Conservation (phyloP, 2,113 vertebrate species). For the Pholis gunnellus region DNA sequence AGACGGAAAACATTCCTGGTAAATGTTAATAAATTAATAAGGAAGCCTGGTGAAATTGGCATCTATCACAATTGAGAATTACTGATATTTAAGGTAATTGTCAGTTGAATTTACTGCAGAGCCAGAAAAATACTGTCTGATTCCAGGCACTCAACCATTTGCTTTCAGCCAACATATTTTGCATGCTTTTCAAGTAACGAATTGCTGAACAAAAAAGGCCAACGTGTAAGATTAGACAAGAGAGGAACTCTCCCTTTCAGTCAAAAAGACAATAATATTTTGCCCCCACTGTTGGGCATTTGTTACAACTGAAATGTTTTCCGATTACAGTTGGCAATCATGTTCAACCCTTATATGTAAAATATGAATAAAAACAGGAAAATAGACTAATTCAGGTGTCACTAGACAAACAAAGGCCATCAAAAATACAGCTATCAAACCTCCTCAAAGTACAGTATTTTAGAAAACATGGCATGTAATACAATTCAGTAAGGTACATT, state of each 20-base stretch:
- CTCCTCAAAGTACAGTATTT: slow-evolving; percentile 61
- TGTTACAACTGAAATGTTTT: slow-evolving; percentile 14
- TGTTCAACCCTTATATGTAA: slow-evolving; percentile 3
- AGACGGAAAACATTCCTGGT: not conserved
- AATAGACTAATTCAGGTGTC: slow-evolving; percentile 35
- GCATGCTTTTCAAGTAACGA: slow-evolving; percentile 45
- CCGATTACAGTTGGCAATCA: slow-evolving; percentile 27
- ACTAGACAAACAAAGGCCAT: slow-evolving; percentile 46
- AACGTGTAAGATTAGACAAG: not conserved
- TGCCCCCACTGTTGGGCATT: slow-evolving; percentile 12
- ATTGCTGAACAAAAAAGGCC: slow-evolving; percentile 24
- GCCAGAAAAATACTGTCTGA: slow-evolving; percentile 22
- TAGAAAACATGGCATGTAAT: slow-evolving; percentile 43
- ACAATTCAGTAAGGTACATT: slow-evolving; percentile 58
- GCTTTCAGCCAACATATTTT: slow-evolving; percentile 8
- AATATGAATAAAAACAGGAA: slow-evolving; percentile 22
- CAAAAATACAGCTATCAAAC: slow-evolving; percentile 43
- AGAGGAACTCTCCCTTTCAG: not conserved
- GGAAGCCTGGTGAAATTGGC: slow-evolving; percentile 15
- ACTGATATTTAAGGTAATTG: not conserved
- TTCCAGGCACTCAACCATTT: slow-evolving; percentile 41
- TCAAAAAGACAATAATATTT: slow-evolving; percentile 15
- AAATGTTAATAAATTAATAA: slow-evolving; percentile 56
- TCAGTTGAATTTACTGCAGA: not conserved
- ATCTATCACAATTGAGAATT: not conserved